These are phyloP conservation scores for Pogoniulus pusillus DNA, from an alignment of 2,797 vertebrate genomes.

Conservation along the genomic window DNA sequence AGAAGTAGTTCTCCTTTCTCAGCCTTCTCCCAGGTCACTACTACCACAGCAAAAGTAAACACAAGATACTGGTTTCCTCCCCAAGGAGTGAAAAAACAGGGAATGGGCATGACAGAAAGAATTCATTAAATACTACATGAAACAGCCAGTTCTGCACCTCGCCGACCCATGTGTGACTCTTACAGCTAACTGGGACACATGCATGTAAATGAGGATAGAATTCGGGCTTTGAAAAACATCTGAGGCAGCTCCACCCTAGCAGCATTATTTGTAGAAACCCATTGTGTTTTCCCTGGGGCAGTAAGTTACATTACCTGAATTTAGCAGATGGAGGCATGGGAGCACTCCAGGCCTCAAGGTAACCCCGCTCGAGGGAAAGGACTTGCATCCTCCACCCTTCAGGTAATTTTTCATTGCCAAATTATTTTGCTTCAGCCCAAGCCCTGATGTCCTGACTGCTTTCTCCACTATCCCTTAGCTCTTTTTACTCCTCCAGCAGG, in stretches of 20 bases:
- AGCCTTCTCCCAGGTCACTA: background rate
- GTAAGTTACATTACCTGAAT: slow-evolving; percentile 1
- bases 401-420: background rate
- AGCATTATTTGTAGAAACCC: background rate
- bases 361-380: background rate
- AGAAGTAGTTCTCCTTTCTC: background rate
- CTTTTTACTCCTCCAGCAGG: background rate
- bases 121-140: background rate
- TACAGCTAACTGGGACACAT: background rate
- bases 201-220: slow-evolving; percentile 22
- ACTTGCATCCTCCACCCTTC: background rate
- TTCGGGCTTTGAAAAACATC: slow-evolving; percentile 30
- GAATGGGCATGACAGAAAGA: background rate
- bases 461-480: background rate
- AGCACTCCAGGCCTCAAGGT: background rate
- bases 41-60: background rate
- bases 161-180: slow-evolving; percentile 1
- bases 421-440: background rate
- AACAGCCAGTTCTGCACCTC: background rate
- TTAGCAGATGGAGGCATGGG: background rate
- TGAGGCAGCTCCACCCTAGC: slow-evolving; percentile 15
- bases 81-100: background rate
- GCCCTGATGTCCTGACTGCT: background rate
- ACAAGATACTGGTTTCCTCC: background rate
- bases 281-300: background rate